Evolutionary conservation across 2,113 vertebrate genomes (phyloP), one percentile per base, ranked within the genome.

Genomic region (Zosterops lateralis): DNA sequence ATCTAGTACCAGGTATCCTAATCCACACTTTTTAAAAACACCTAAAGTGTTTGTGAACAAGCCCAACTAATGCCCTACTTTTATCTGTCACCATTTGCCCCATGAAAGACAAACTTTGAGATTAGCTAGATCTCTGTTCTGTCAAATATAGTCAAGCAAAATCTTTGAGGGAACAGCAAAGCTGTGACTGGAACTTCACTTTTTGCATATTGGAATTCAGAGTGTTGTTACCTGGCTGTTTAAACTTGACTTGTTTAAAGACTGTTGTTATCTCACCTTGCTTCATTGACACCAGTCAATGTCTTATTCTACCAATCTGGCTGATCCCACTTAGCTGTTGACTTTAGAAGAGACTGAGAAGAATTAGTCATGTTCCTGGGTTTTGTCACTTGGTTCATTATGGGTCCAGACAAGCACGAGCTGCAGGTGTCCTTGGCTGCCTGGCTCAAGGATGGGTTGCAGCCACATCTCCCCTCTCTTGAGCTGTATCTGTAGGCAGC

Each of bases 71-170:
- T 18, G 34, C 14, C 16, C 14, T 73, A 3, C 9, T 70, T 78
- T 20, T 61, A 47, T 11, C 29, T 53, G 36, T 36, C 28, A 34
- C 42, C 0, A 0, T 57, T 60, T 32, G 16, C 7, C 3, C 19
- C 18, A 28, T 68, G 32, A 44, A 47, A 89, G 44, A 54, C 3
- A 8, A 29, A 10, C 17, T 84, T 32, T 61, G n/a, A 48, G 31
- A 29, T 73, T 38, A 77, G 20, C 14, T 70, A 48, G 28, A 44
- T 42, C 25, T 57, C 56, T 68, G 8, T 21, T 88, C 31, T 91
- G 16, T 48, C 77, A 32, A 50, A 32, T 57, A 18, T 7, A 44
- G 28, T 57, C 36, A 61, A 71, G 10, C 25, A 87, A 62, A 50
- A 45, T 58, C 12, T 62, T 17, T 44, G 31, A 53, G 7, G 14